Evolutionary conservation across 2,113 vertebrate species (phyloP).

Genomic region (Corvus cornix): DNA sequence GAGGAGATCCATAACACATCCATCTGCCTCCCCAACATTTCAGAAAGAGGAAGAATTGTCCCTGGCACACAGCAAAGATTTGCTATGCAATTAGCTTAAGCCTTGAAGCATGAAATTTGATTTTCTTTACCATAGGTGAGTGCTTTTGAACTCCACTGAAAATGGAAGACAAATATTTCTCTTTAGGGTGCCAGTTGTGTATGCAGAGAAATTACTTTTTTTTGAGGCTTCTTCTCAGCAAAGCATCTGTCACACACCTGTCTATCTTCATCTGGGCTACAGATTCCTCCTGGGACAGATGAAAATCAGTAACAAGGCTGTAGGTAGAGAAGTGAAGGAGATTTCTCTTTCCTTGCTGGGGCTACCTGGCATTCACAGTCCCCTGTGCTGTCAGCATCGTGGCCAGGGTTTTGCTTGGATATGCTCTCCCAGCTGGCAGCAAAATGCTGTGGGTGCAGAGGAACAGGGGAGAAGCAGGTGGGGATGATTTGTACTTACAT

Average conservation of each 20-base stretch:
- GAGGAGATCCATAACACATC: not conserved
- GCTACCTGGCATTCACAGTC: not conserved
- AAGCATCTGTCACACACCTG: not conserved
- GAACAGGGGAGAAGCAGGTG: not conserved
- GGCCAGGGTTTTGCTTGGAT: rapidly evolving
- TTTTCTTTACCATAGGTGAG: slow-evolving; percentile 3
- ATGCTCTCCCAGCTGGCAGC: not conserved
- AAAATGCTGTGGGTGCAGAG: not conserved
- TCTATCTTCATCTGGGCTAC: not conserved
- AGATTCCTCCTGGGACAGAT: not conserved
- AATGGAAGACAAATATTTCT: not conserved
- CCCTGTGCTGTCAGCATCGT: rapidly evolving
- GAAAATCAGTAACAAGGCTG: not conserved
- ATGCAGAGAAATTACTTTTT: not conserved
- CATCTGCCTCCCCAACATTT: not conserved
- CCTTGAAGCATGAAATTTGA: slow-evolving; percentile 19
- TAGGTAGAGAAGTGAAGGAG: not conserved
- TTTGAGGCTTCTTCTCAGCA: not conserved
- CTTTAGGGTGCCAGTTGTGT: not conserved
- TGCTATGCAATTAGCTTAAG: slow-evolving; percentile 4
- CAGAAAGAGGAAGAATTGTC: not conserved
- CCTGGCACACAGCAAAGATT: not conserved
- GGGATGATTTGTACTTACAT: not conserved
- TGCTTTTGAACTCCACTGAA: not conserved
- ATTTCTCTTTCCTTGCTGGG: not conserved